phyloP scores from a whole-genome alignment of 1,140 invertebrate genomes.

The Lanistes nyassanus region DNA sequence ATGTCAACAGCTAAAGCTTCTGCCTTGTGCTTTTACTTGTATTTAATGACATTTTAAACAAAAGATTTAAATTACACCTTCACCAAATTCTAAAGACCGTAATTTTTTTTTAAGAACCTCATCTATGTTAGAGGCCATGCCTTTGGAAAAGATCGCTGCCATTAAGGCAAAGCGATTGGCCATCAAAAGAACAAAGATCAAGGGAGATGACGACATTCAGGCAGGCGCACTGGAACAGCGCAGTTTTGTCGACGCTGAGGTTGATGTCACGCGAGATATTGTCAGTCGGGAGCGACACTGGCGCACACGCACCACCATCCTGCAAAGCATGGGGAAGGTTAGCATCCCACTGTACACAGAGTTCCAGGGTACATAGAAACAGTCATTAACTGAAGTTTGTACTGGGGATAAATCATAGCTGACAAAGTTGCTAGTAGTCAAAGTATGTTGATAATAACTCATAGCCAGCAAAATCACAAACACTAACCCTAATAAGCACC shows the following conservation, averaged over 20 bases:
- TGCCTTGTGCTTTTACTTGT: no score
- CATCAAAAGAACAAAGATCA: conserved; percentile 96
- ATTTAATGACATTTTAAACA: no score
- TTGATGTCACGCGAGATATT: conserved; percentile 95
- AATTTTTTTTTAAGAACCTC: conserved; percentile 48
- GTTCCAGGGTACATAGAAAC: no score
- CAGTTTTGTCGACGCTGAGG: conserved; percentile 92
- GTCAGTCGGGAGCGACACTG: conserved; percentile 93
- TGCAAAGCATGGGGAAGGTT: conserved; percentile 94
- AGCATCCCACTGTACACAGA: conserved; percentile 16
- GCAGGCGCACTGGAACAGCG: conserved; percentile 77
- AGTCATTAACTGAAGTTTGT: no score
- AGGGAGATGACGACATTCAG: conserved; percentile 76
- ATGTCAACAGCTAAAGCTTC: background rate
- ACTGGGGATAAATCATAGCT: no score
- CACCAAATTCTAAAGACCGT: background rate
- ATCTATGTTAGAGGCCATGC: conserved; percentile 90
- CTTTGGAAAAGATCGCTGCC: conserved; percentile 96
- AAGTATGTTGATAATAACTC: no score
- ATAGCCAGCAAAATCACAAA: no score
- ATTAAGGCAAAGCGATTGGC: conserved; percentile 97
- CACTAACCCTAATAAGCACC: no score
- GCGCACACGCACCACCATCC: conserved; percentile 92
- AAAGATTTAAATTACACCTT: background rate
- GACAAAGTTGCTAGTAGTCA: no score